Conservation (phyloP, 2,113 vertebrate species). For the Vulpes vulpes region DNA sequence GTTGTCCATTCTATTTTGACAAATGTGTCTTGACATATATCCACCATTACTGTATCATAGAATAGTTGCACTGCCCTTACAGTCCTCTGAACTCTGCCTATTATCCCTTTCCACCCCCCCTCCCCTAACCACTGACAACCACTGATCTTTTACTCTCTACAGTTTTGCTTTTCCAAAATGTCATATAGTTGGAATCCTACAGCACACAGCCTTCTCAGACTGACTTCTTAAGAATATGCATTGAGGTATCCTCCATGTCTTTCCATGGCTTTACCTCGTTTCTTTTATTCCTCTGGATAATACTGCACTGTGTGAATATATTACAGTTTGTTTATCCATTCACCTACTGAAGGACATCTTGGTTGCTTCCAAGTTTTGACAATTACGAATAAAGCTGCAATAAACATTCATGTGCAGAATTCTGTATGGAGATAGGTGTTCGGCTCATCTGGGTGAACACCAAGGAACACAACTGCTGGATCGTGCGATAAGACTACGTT, state of each 20-base stretch:
- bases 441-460: not conserved
- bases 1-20: not conserved
- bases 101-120: not conserved
- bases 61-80: not conserved
- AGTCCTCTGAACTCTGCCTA: not conserved
- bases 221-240: not conserved
- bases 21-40: no score
- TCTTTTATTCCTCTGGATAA: not conserved
- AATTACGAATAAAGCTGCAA: not conserved
- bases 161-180: not conserved
- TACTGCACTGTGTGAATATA: not conserved
- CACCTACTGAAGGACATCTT: not conserved
- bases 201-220: not conserved
- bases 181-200: not conserved
- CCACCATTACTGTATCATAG: not conserved
- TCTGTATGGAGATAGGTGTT: not conserved
- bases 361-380: not conserved
- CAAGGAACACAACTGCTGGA: not conserved
- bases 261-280: not conserved
- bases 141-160: not conserved
- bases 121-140: no score
- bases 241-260: not conserved
- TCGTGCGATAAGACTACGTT: not conserved
- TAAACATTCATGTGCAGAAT: not conserved
- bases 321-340: not conserved